Base-by-base conservation (phyloP, 2,113 vertebrate species). In the Notiomystis cincta region DNA sequence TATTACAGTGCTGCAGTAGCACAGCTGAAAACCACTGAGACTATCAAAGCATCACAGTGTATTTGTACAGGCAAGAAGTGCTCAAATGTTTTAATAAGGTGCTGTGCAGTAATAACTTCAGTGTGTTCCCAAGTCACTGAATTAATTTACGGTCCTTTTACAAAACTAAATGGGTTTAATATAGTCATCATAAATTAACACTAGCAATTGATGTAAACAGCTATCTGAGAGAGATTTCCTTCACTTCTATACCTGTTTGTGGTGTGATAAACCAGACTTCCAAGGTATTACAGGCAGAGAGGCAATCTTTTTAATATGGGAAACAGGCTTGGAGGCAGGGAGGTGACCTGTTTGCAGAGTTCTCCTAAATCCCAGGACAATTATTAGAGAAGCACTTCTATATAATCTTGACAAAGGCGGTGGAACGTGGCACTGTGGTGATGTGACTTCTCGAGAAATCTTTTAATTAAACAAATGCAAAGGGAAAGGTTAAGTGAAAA, bases 101-200 rank as follows among this genome's bases (percentile, higher is more conserved):
- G 51, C 88, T 93, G 86, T 93, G 86, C 66, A 72, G 70, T 87
- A 95, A 94, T 90, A 95, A 88, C 90, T 96, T 89, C 70, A 89
- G 83, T 13, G 44, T 70, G 76, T 87, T 89, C 91, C 88, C 90
- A 96, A 95, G 92, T 96, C 90, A 82, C 94, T 94, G 83, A 95
- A 93, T 91, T 96, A 95, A 97, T 97, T 96, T 96, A 84, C 90
- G 88, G 61, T 53, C 54, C 76, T 93, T 92, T 91, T 64, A 73
- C 81, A 77, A 95, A 97, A 83, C 44, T 53, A 84, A 92, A 90
- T 77, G 33, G 91, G 71, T 97, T 97, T 91, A 94, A 92, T 96
- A 91, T 67, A 91, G 69, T 69, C 62, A 91, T 95, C 84, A 93
- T 92, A 97, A 97, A 95, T 93, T 94, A 97, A 82, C 62, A 87